These are phyloP conservation scores for Lasiommata megera DNA, from an alignment of 2,888 invertebrate genomes.

Conservation along the genomic window DNA sequence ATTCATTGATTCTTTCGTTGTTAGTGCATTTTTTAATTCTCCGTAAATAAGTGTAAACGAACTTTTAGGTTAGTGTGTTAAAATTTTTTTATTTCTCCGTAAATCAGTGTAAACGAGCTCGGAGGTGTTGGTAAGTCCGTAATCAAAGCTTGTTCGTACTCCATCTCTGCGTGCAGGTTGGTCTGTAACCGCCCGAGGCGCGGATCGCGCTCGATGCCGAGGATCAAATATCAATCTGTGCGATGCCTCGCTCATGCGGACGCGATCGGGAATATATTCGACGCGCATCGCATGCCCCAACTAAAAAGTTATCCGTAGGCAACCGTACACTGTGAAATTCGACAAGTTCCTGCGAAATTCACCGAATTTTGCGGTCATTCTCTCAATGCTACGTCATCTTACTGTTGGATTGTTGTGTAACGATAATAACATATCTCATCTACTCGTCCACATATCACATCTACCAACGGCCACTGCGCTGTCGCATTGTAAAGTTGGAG, in stretches of 20 bases:
- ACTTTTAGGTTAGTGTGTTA: too few species aligned
- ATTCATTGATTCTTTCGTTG: too few species aligned
- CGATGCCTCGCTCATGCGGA: conserved; percentile 51
- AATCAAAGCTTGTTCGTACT: not conserved
- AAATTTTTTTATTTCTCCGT: too few species aligned
- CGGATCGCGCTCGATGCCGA: conserved; percentile 43
- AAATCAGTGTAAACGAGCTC: too few species aligned
- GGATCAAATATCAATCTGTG: conserved; percentile 78
- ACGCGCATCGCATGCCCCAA: conserved; percentile 34
- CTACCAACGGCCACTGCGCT: too few species aligned
- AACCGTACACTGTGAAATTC: conserved; percentile 29
- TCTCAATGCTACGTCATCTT: not conserved
- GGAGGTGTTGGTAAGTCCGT: too few species aligned
- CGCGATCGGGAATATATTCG: conserved; percentile 41
- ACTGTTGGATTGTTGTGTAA: too few species aligned
- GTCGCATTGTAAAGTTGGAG: too few species aligned
- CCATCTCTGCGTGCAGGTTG: conserved; percentile 12
- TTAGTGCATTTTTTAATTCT: too few species aligned
- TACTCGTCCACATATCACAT: too few species aligned
- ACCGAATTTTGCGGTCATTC: conserved; percentile 1
- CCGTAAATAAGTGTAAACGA: too few species aligned
- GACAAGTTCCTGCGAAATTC: conserved; percentile 23
- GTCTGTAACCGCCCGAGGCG: conserved; percentile 44
- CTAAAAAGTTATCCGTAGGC: conserved; percentile 33
- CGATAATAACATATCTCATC: too few species aligned